Percentiles rank a stretch among this genome's conserved stretches.
Conservation (phyloP, 2,888 invertebrate species). For the Auanema sp. region DNA sequence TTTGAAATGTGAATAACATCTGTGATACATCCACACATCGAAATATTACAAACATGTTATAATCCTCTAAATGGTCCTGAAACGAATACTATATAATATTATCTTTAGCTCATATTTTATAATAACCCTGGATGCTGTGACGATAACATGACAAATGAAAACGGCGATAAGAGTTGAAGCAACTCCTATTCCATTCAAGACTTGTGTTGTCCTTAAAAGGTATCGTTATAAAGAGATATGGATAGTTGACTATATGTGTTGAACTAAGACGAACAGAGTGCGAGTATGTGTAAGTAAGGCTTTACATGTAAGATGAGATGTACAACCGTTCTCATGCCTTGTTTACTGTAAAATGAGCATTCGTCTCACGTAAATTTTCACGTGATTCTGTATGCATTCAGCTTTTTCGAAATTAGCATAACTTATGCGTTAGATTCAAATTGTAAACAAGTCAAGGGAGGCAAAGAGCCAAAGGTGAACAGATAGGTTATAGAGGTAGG, state of each 20-base stretch:
- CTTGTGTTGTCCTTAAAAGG: conserved; percentile 20
- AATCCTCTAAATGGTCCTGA: conserved; percentile 21
- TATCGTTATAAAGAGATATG: not conserved
- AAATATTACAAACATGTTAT: conserved; percentile 25
- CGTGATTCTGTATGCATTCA: too few species aligned
- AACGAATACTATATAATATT: conserved; percentile 5
- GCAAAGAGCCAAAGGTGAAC: not conserved
- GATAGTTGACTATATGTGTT: too few species aligned
- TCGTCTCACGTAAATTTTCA: too few species aligned
- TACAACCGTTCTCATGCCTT: too few species aligned
- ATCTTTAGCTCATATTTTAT: not conserved
- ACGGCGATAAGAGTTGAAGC: conserved; percentile 23
- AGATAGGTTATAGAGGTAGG: not conserved
- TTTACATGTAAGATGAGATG: too few species aligned
- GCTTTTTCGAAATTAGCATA: not conserved
- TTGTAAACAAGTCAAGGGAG: not conserved
- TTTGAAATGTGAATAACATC: conserved; percentile 25
- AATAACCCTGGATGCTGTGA: conserved; percentile 13
- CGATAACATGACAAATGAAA: conserved; percentile 22
- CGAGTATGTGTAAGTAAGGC: too few species aligned
- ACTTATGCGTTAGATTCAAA: conserved; percentile 1
- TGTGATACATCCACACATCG: conserved; percentile 23
- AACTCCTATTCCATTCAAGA: conserved; percentile 25
- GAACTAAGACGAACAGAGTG: too few species aligned
- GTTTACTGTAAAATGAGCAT: too few species aligned